Evolutionary conservation across 2,888 invertebrate species (phyloP).

Genomic region (Lasioglossum villosulum): DNA sequence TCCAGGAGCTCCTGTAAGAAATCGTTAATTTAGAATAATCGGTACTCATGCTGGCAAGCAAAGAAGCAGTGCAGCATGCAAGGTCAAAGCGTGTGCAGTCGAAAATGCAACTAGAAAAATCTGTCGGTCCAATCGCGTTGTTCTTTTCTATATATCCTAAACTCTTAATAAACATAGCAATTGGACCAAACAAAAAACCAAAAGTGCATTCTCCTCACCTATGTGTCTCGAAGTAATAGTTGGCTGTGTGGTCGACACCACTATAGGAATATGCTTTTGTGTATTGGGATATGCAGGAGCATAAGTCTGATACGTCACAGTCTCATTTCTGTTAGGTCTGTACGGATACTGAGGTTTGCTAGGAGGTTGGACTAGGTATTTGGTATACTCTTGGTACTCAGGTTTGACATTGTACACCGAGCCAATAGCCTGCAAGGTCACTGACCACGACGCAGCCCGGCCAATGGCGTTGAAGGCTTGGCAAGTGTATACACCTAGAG

Average conservation of each 20-base stretch:
- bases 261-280: constrained; percentile 74
- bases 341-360: constrained; percentile 82
- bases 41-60: constrained; percentile 7
- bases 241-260: constrained; percentile 57
- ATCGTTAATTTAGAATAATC: background rate
- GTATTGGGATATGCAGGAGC: constrained; percentile 82
- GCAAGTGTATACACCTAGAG: constrained; percentile 94
- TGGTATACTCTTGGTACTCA: constrained; percentile 87
- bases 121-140: constrained; percentile 16
- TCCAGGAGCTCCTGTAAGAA: background rate
- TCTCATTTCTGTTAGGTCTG: constrained; percentile 76
- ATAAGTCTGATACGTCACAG: constrained; percentile 78
- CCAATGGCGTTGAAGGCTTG: constrained; percentile 94
- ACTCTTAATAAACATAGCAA: background rate
- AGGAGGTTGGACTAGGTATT: constrained; percentile 87
- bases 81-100: constrained; percentile 12
- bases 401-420: constrained; percentile 87
- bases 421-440: constrained; percentile 90
- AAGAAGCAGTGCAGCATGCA: constrained; percentile 9
- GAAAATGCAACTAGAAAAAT: background rate
- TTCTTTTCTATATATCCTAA: background rate
- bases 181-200: background rate
- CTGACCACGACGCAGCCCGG: constrained; percentile 91
- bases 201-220: constrained; percentile 76
- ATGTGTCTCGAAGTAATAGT: constrained; percentile 59